phyloP scores from a whole-genome alignment of 1,140 invertebrate genomes.

The Thrips palmi region DNA sequence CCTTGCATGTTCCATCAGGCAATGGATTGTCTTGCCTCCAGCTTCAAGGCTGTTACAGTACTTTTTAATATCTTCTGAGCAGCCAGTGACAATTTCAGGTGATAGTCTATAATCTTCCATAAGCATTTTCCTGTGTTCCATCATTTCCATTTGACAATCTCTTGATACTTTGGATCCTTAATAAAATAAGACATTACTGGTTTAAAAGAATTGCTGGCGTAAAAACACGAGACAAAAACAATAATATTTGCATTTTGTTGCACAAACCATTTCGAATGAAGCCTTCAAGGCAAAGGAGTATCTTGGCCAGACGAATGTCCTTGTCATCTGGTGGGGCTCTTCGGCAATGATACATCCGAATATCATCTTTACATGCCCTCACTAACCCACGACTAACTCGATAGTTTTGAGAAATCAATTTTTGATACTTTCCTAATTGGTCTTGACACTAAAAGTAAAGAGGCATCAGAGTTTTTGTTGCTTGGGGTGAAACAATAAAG shows the following conservation, averaged over 20 bases:
- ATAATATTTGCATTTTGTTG: too few species aligned
- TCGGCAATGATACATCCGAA: conserved; percentile 58
- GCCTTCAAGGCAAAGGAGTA: conserved; percentile 83
- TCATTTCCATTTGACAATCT: conserved; percentile 73
- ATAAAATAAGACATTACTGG: conserved; percentile 6
- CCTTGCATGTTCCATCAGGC: conserved; percentile 80
- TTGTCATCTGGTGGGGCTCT: conserved; percentile 59
- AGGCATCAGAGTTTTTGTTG: conserved; percentile 3
- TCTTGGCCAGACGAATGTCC: conserved; percentile 69
- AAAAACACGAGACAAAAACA: too few species aligned
- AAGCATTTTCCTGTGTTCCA: conserved; percentile 72
- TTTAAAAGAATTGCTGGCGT: not conserved
- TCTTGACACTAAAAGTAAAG: conserved; percentile 45
- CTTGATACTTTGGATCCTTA: conserved; percentile 38
- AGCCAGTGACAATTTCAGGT: conserved; percentile 78
- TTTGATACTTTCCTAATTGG: conserved; percentile 67
- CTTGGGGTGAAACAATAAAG: not conserved
- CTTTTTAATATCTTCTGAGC: conserved; percentile 64
- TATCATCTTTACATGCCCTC: conserved; percentile 77
- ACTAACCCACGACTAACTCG: conserved; percentile 74
- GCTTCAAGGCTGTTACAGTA: conserved; percentile 48
- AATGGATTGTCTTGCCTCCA: conserved; percentile 83
- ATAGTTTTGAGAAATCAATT: conserved; percentile 79
- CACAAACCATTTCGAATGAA: conserved; percentile 56
- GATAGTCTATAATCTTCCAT: conserved; percentile 85